These are phyloP conservation scores for Isotomurus palustris DNA, from an alignment of 2,888 invertebrate species.

Conservation along the genomic window DNA sequence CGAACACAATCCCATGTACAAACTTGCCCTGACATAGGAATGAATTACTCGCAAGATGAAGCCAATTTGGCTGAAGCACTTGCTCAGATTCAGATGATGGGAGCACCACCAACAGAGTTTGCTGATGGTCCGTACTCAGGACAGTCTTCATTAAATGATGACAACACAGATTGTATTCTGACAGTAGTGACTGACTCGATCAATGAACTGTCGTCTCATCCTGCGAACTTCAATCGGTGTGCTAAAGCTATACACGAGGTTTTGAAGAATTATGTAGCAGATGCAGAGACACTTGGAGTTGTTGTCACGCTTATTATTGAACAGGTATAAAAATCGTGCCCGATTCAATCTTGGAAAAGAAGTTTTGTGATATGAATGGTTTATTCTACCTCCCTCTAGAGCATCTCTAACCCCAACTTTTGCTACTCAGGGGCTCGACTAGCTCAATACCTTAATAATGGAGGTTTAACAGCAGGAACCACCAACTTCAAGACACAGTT, in stretches of 20 bases:
- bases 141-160: conserved; percentile 1
- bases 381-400: conserved; percentile 28
- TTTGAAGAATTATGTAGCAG: conserved; percentile 32
- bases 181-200: conserved; percentile 40
- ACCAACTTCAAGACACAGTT: conserved; percentile 32
- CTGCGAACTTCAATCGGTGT: conserved; percentile 36
- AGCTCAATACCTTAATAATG: conserved; percentile 31
- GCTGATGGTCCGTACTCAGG: not conserved
- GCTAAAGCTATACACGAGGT: conserved; percentile 28
- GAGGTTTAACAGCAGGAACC: conserved; percentile 26
- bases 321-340: conserved; percentile 24
- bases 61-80: conserved; percentile 24
- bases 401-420: conserved; percentile 40
- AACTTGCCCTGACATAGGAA: not conserved
- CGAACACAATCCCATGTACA: conserved; percentile 7
- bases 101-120: conserved; percentile 11
- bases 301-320: conserved; percentile 39
- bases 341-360: not conserved
- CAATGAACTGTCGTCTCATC: conserved; percentile 29
- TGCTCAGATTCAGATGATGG: conserved; percentile 30
- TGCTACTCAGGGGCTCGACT: conserved; percentile 42
- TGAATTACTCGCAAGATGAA: conserved; percentile 17
- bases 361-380: too few relatives aligned
- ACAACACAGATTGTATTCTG: conserved; percentile 30
- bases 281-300: conserved; percentile 38